Evolutionary conservation across 1,140 invertebrate species (phyloP).

Genomic region (Drosophila nasuta): DNA sequence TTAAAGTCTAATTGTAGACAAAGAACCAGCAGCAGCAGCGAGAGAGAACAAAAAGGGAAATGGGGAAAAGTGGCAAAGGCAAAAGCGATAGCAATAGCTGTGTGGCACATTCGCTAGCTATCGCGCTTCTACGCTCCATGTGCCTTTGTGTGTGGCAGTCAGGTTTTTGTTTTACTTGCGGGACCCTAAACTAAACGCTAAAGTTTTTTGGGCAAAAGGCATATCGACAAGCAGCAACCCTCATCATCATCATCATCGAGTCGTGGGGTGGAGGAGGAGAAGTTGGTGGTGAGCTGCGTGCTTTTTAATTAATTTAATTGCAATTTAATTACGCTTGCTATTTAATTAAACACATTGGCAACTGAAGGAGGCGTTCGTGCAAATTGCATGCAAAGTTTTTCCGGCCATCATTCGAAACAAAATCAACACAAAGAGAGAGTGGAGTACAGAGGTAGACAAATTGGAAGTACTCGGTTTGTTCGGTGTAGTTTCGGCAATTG

Average conservation of each 20-base stretch:
- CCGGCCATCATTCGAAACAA: conserved; percentile 38
- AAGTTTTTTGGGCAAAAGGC: conserved; percentile 21
- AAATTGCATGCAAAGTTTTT: conserved; percentile 57
- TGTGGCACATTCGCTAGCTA: neutral
- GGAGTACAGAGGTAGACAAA: neutral
- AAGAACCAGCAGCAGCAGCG: conserved; percentile 4
- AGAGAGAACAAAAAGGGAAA: neutral
- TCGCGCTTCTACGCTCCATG: conserved; percentile 14
- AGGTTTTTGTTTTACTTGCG: conserved; percentile 46
- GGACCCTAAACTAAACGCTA: conserved; percentile 46
- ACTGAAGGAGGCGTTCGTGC: conserved; percentile 40
- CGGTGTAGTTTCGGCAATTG: conserved; percentile 61
- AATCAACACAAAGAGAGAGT: conserved; percentile 27
- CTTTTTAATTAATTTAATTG: conserved; percentile 85
- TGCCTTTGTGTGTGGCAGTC: conserved; percentile 1
- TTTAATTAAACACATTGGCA: conserved; percentile 84
- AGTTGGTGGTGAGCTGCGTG: conserved; percentile 44
- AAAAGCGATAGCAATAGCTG: neutral
- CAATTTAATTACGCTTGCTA: conserved; percentile 84
- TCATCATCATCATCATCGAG: neutral
- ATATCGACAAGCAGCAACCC: conserved; percentile 14
- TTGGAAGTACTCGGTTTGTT: neutral
- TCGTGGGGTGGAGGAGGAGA: conserved; percentile 10
- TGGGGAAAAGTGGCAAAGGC: conserved; percentile 22
- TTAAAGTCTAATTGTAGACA: conserved; percentile 74